phyloP scores from a whole-genome alignment of 2,113 vertebrate species.

The Arvicanthis niloticus region DNA sequence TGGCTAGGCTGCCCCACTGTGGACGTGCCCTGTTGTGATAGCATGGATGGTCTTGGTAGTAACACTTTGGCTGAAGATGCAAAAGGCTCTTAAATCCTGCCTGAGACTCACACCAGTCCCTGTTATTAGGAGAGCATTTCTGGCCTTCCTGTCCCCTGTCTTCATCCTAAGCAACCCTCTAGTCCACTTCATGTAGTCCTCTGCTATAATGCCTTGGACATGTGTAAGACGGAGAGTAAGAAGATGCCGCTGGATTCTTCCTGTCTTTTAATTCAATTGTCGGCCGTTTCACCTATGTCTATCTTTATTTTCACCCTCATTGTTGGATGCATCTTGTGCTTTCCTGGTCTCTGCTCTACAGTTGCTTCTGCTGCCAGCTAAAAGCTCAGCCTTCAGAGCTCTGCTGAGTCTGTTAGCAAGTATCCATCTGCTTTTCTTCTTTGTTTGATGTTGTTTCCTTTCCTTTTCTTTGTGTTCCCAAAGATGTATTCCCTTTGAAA shows the following conservation, averaged over 20 bases:
- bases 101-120: background rate
- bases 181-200: background rate
- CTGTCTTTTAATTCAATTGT: background rate
- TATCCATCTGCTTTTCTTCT: slow-evolving; percentile 12
- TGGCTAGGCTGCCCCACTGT: background rate
- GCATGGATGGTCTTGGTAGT: background rate
- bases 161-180: background rate
- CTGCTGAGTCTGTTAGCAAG: background rate
- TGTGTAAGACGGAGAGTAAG: background rate
- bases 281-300: background rate
- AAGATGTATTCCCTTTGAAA: slow-evolving; percentile 14
- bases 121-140: background rate
- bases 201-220: rapidly evolving
- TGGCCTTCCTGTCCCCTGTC: background rate
- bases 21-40: background rate
- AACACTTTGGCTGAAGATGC: background rate
- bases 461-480: background rate
- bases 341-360: background rate
- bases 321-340: background rate
- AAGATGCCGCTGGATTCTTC: background rate
- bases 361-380: background rate
- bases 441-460: background rate
- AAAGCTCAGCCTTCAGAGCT: background rate
- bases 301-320: background rate
- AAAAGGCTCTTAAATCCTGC: background rate